Conservation (phyloP, 2,797 vertebrate species). For the Novumbra hubbsi region DNA sequence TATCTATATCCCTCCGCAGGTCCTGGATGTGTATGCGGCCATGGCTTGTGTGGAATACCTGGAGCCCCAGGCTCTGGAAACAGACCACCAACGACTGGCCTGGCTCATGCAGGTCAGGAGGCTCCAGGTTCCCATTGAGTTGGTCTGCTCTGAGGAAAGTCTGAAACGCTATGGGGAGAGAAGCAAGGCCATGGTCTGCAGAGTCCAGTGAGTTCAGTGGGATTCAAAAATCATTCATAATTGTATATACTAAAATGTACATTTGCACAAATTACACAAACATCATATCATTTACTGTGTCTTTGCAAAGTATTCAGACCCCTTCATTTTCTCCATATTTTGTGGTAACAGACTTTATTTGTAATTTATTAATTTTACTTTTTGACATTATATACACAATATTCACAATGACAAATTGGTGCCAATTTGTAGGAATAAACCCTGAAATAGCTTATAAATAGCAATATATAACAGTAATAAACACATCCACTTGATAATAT, state of each 20-base stretch:
- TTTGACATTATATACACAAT: too few relatives aligned
- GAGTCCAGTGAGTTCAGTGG: constrained; percentile 68
- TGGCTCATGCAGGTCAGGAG: constrained; percentile 87
- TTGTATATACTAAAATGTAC: neutral
- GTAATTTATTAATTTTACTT: too few relatives aligned
- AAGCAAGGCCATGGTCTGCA: constrained; percentile 59
- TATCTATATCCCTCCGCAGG: constrained; percentile 57
- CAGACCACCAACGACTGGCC: constrained; percentile 51
- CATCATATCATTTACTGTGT: neutral
- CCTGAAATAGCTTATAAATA: too few relatives aligned
- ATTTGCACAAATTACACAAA: neutral
- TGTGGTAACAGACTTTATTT: too few relatives aligned
- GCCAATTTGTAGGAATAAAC: too few relatives aligned
- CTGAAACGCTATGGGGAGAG: constrained; percentile 49
- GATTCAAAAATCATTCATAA: neutral
- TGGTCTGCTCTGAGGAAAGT: constrained; percentile 79
- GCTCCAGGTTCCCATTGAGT: constrained; percentile 83
- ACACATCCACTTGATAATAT: too few relatives aligned
- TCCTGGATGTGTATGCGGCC: constrained; percentile 81
- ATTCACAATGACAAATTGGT: too few relatives aligned
- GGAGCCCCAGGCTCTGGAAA: constrained; percentile 60
- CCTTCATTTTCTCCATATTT: too few relatives aligned
- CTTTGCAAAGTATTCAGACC: too few relatives aligned
- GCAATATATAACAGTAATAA: too few relatives aligned
- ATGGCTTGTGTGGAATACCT: constrained; percentile 82